Percentiles rank a stretch among this genome's conserved stretches.
These are phyloP conservation scores for Catocala nupta DNA, from an alignment of 2,888 invertebrate genomes.

Conservation along the genomic window DNA sequence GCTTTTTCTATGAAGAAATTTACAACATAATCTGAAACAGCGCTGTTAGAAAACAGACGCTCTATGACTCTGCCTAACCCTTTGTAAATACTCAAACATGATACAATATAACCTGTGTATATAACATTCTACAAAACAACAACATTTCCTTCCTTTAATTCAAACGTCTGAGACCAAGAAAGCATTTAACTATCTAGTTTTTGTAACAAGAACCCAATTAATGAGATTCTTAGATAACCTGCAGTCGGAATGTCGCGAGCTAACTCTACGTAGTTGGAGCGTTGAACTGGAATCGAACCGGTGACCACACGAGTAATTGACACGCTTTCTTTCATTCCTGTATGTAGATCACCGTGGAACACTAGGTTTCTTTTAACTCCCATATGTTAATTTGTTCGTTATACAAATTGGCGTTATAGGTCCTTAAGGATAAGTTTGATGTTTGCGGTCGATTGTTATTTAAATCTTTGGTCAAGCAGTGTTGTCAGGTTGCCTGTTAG, in stretches of 20 bases:
- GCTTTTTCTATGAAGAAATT: too few species aligned
- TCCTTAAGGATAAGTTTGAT: too few species aligned
- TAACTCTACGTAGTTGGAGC: slow-evolving; percentile 1
- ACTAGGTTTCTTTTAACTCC: neutral
- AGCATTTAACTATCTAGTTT: slow-evolving; percentile 13
- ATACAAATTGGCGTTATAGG: neutral
- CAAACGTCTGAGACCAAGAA: neutral
- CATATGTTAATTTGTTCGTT: neutral
- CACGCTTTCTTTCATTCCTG: slow-evolving; percentile 38
- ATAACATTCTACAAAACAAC: neutral
- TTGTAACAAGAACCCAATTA: slow-evolving; percentile 19
- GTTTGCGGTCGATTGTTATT: too few species aligned
- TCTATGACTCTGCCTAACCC: too few species aligned
- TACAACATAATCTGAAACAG: too few species aligned
- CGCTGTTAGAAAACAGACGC: too few species aligned
- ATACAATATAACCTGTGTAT: neutral
- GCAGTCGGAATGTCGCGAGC: slow-evolving; percentile 8
- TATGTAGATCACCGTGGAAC: slow-evolving; percentile 6
- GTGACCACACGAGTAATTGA: slow-evolving; percentile 10
- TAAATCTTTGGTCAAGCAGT: too few species aligned
- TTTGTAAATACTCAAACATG: too few species aligned
- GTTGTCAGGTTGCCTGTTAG: too few species aligned
- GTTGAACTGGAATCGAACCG: slow-evolving; percentile 8
- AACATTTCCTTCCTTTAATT: neutral
- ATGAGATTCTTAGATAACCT: slow-evolving; percentile 14